These are phyloP conservation scores for Antennarius striatus DNA, from an alignment of 2,113 vertebrate species.

Conservation along the genomic window DNA sequence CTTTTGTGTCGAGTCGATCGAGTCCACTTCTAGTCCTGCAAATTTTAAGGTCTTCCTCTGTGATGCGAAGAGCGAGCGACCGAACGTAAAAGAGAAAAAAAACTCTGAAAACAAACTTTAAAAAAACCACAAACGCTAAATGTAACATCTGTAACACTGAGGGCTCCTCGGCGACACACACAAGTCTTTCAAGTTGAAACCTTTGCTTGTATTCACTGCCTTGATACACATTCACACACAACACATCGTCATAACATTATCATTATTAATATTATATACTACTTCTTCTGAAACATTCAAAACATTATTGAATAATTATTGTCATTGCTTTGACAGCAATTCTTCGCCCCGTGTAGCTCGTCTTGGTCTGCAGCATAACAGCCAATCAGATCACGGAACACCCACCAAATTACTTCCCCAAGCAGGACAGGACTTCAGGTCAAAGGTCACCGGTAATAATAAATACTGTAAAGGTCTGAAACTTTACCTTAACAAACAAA, in stretches of 20 bases:
- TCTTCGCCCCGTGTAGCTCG: constrained; percentile 26
- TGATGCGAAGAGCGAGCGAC: constrained; percentile 5
- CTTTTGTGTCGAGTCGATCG: constrained; percentile 27
- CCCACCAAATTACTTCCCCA: constrained; percentile 35
- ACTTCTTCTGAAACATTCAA: constrained; percentile 66
- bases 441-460: constrained; percentile 56
- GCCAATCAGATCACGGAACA: constrained; percentile 54
- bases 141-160: constrained; percentile 36
- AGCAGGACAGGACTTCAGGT: constrained; percentile 54
- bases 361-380: constrained; percentile 62
- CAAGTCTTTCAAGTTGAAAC: constrained; percentile 13
- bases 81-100: constrained; percentile 16
- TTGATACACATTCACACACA: constrained; percentile 34
- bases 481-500: constrained; percentile 5
- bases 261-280: constrained; percentile 56
- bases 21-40: constrained; percentile 40
- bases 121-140: constrained; percentile 25
- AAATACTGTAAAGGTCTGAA: constrained; percentile 73
- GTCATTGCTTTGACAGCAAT: constrained; percentile 63
- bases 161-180: constrained; percentile 37
- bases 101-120: constrained; percentile 2
- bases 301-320: constrained; percentile 56
- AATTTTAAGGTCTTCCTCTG: constrained; percentile 44
- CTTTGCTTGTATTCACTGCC: constrained; percentile 31
- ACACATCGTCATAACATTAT: constrained; percentile 26